These are phyloP conservation scores for Eristalis intricaria DNA, from an alignment of 2,888 invertebrate species.

Conservation along the genomic window DNA sequence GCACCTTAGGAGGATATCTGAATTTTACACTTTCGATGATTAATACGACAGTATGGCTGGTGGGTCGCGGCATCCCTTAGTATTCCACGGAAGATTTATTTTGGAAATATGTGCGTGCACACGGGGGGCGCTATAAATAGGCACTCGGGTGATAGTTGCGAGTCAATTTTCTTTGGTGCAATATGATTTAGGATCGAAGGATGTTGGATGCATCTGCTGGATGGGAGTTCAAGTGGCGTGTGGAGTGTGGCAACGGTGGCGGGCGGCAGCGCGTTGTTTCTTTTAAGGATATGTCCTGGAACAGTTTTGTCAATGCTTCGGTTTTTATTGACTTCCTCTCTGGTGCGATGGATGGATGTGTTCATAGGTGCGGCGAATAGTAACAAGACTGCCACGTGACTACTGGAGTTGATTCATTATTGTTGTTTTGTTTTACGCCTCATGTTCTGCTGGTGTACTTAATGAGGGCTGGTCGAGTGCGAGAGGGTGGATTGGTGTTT, in stretches of 20 bases:
- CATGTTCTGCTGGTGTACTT: conserved; percentile 28
- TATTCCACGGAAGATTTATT: conserved; percentile 65
- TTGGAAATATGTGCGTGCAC: conserved; percentile 39
- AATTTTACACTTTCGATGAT: conserved; percentile 72
- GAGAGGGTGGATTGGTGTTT: conserved; percentile 19
- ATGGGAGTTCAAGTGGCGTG: conserved; percentile 52
- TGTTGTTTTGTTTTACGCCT: conserved; percentile 54
- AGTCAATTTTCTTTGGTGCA: conserved; percentile 62
- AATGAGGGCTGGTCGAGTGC: background rate
- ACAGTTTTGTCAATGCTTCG: conserved; percentile 15
- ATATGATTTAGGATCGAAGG: conserved; percentile 69
- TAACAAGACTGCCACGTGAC: conserved; percentile 61
- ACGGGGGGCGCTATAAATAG: conserved; percentile 50
- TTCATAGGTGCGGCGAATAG: conserved; percentile 24
- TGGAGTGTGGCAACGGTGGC: background rate
- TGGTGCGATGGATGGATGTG: background rate
- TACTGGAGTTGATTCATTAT: conserved; percentile 59
- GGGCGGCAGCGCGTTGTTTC: background rate
- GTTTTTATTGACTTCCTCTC: conserved; percentile 54
- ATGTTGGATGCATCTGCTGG: conserved; percentile 67
- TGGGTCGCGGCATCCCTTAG: conserved; percentile 48
- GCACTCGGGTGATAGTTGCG: conserved; percentile 8
- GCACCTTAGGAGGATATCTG: conserved; percentile 73
- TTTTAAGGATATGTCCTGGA: conserved; percentile 47
- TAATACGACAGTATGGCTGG: conserved; percentile 67